A percentile compares a stretch with the other conserved stretches of the same genome.
Evolutionary conservation across 2,888 invertebrate genomes (phyloP).

Genomic region (Parasteatoda lunata): DNA sequence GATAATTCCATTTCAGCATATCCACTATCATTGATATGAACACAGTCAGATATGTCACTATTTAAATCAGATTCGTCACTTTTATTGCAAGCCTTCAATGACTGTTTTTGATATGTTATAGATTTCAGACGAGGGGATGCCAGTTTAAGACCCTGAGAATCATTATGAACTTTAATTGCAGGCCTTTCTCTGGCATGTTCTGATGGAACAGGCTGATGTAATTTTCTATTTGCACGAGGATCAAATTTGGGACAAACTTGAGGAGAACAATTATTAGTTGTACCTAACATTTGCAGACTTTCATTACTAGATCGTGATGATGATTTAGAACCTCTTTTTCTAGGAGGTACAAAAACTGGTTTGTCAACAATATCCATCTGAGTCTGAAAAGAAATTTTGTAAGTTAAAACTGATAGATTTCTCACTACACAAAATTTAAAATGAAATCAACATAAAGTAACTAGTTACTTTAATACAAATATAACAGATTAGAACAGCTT

Average conservation of each 20-base stretch:
- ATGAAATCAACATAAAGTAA: too few species aligned
- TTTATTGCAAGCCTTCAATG: conserved; percentile 41
- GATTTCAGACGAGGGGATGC: conserved; percentile 45
- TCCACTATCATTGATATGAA: conserved; percentile 64
- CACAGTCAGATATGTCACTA: conserved; percentile 59
- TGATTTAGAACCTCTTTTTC: conserved; percentile 66
- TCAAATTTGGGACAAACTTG: conserved; percentile 54
- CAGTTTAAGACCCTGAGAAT: conserved; percentile 35
- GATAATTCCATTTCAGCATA: conserved; percentile 62
- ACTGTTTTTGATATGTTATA: conserved; percentile 51
- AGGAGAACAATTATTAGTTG: conserved; percentile 38
- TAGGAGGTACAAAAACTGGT: conserved; percentile 66
- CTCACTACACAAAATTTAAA: too few species aligned
- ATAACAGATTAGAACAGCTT: too few species aligned
- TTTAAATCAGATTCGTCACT: conserved; percentile 66
- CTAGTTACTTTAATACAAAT: too few species aligned
- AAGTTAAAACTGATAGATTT: too few species aligned
- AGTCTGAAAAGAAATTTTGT: conserved; percentile 1
- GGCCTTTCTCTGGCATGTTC: conserved; percentile 37
- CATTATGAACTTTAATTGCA: conserved; percentile 45
- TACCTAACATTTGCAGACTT: conserved; percentile 53
- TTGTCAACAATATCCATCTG: conserved; percentile 64
- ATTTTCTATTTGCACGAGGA: conserved; percentile 55
- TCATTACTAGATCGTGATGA: conserved; percentile 60
- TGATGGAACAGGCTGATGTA: conserved; percentile 43